Conservation (phyloP, 2,797 vertebrate genomes). For the Alectoris magna region DNA sequence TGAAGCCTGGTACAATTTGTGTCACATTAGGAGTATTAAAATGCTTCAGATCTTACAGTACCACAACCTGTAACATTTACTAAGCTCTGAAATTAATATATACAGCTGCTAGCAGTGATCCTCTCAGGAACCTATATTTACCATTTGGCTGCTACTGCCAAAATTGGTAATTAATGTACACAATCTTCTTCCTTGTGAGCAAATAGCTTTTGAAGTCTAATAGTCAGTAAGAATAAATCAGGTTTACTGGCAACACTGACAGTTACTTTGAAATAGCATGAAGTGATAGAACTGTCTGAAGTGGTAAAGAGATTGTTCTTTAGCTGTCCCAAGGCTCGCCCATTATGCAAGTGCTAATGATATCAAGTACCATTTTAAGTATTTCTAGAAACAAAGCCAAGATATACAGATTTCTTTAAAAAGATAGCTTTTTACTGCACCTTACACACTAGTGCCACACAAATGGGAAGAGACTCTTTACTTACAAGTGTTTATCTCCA, state of each 20-base stretch:
- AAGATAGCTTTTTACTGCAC: not conserved
- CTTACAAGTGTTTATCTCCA: not conserved
- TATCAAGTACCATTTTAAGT: not conserved
- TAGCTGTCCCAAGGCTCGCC: not conserved
- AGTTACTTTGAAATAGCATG: slow-evolving; percentile 31
- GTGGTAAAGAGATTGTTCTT: not conserved
- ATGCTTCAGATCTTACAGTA: not conserved
- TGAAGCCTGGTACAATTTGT: not conserved
- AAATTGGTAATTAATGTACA: slow-evolving; percentile 21
- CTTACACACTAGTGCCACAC: not conserved
- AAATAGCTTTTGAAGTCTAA: slow-evolving; percentile 41
- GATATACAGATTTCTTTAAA: not conserved
- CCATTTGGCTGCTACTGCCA: slow-evolving; percentile 12
- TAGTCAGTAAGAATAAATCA: slow-evolving; percentile 48
- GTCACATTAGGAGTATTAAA: not conserved
- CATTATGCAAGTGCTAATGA: not conserved
- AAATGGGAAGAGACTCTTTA: not conserved
- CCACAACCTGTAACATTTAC: slow-evolving; percentile 7
- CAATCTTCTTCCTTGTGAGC: slow-evolving; percentile 34
- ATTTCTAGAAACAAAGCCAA: slow-evolving; percentile 16
- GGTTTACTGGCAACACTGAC: slow-evolving; percentile 26
- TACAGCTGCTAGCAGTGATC: not conserved
- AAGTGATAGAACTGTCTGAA: slow-evolving; percentile 45
- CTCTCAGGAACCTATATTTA: slow-evolving; percentile 11
- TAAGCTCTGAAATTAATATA: slow-evolving; percentile 20